Evolutionary conservation across 2,113 vertebrate genomes (phyloP).

Genomic region (Oceanodroma tethys): DNA sequence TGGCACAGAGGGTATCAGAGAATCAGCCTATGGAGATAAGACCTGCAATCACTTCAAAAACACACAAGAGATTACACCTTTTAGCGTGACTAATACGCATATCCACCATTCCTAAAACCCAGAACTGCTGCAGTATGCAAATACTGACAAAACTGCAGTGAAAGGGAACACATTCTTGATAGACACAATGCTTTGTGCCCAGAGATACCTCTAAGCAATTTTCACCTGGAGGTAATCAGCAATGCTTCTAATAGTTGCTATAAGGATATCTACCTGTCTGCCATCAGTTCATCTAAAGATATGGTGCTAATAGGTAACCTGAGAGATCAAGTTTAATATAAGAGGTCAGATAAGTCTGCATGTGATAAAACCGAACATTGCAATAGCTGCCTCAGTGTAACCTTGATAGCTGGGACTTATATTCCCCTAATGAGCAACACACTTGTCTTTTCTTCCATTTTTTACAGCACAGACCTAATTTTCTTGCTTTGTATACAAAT

Average conservation of each 20-base stretch:
- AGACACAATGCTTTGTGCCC: not conserved
- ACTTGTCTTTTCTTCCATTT: not conserved
- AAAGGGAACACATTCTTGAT: not conserved
- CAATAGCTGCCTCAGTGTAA: not conserved
- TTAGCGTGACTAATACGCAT: not conserved
- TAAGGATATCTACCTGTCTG: not conserved
- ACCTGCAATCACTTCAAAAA: not conserved
- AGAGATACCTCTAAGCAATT: not conserved
- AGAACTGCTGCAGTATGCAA: not conserved
- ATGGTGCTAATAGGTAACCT: accelerated
- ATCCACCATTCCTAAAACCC: not conserved
- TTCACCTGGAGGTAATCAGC: not conserved
- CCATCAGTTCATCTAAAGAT: not conserved
- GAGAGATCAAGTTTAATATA: not conserved
- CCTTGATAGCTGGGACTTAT: not conserved
- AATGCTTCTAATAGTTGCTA: not conserved
- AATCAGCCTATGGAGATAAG: not conserved
- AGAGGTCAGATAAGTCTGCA: not conserved
- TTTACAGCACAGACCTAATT: not conserved
- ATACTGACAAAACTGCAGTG: not conserved
- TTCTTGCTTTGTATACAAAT: not conserved
- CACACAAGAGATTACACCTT: not conserved
- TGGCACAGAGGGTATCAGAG: not conserved
- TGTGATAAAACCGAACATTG: not conserved
- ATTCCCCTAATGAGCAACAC: not conserved